These are phyloP conservation scores for Pristionchus fissidentatus DNA, from an alignment of 2,888 invertebrate species.

Conservation along the genomic window DNA sequence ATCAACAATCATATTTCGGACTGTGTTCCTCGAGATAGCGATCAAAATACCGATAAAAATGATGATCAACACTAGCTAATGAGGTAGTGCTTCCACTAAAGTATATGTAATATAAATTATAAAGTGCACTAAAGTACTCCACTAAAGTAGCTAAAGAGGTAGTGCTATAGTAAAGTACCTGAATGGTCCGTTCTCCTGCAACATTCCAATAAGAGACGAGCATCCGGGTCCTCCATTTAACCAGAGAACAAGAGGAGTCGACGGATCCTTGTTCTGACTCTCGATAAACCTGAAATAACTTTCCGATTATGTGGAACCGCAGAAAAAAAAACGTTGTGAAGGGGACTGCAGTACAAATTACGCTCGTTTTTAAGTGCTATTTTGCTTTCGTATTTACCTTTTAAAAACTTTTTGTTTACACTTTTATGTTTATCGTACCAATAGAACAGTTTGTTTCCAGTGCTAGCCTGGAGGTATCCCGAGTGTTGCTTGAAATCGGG, in stretches of 20 bases:
- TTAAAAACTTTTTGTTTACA: not conserved
- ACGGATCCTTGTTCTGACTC: constrained; percentile 52
- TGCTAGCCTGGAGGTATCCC: constrained; percentile 67
- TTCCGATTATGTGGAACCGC: not conserved
- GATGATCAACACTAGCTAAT: no score
- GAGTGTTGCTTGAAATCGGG: constrained; percentile 77
- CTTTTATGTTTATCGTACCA: constrained; percentile 72
- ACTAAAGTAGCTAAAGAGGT: no score
- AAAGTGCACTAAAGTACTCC: no score
- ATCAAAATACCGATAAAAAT: no score
- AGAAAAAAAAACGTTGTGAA: no score
- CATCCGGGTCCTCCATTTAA: constrained; percentile 68
- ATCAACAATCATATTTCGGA: no score
- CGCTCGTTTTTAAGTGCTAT: no score
- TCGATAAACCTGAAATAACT: constrained; percentile 1
- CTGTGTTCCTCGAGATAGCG: no score
- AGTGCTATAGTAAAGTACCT: constrained; percentile 17
- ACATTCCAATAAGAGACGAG: constrained; percentile 53
- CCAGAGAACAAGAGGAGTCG: constrained; percentile 70
- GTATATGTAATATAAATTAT: no score
- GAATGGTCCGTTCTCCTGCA: constrained; percentile 76
- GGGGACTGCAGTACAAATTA: no score
- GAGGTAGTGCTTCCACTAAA: no score
- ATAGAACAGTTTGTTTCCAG: constrained; percentile 76
- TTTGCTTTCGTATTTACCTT: no score